Evolutionary conservation across 1,140 invertebrate genomes (phyloP), one percentile per base, ranked within the genome.

Genomic region (Popillia japonica): DNA sequence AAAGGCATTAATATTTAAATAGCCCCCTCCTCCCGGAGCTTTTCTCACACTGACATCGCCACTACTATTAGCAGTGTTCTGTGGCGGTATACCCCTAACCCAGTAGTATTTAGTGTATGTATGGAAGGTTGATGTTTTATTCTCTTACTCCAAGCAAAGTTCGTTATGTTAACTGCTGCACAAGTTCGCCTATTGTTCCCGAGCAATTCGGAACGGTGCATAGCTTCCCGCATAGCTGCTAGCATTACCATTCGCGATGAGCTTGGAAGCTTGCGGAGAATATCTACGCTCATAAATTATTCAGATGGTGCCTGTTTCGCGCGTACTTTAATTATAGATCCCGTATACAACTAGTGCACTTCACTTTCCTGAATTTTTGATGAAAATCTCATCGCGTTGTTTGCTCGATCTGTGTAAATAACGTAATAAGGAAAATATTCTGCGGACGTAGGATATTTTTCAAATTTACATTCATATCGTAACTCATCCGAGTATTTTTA

Each of bases 1-100:
- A 55, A 55, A 55, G 48, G 48, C 48, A 55, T 55, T 55, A 55
- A 55, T 55, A 55, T 55, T 55, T 55, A 55, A 55, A 55, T 55
- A 17, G 14, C 48, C 17, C 48, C 14, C 48, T 55, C 17, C 48
- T n/a, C 17, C 2, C n/a, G 14, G 3, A 17, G 6, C 48, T 44
- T n/a, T 55, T 6, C 48, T 17, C 17, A 14, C 14, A 7, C 48
- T 17, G 48, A 17, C 48, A 55, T 0, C 7, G 48, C 6, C 27
- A 34, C 17, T 55, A 55, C 48, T 55, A 55, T 55, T 55, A 55
- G 48, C 48, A 17, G 44, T 10, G 10, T 3, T 10, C 44, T 17
- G 11, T 55, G 48, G n/a, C 17, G 48, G 14, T n/a, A 55, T 55
- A 17, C 17, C 48, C 48, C 48, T 6, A 55, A n/a, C 48, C 17